Conservation (phyloP, 1,140 invertebrate species). For the Drosophila novamexicana region DNA sequence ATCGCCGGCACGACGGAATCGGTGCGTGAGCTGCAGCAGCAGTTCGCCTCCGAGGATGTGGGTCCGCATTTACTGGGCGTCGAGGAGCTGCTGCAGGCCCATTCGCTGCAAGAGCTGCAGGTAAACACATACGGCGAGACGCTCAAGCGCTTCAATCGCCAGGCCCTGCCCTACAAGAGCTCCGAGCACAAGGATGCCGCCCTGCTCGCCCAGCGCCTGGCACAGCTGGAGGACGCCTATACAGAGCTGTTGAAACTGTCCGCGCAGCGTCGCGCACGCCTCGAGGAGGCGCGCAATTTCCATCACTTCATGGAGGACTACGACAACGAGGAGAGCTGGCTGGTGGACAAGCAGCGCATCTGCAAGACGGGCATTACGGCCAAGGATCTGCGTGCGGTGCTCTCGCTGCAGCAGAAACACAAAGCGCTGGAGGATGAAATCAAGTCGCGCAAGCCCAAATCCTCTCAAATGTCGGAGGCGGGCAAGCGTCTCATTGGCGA, state of each 20-base stretch:
- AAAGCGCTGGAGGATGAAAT: slow-evolving; percentile 97
- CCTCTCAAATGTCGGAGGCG: slow-evolving; percentile 90
- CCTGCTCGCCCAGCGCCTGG: slow-evolving; percentile 89
- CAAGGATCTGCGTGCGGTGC: slow-evolving; percentile 95
- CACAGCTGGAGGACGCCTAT: slow-evolving; percentile 90
- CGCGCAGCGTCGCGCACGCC: slow-evolving; percentile 90
- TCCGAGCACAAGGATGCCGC: slow-evolving; percentile 87
- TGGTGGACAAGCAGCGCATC: slow-evolving; percentile 96
- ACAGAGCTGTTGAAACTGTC: slow-evolving; percentile 87
- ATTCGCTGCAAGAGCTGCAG: slow-evolving; percentile 95
- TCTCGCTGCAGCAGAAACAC: slow-evolving; percentile 96
- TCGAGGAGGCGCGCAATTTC: slow-evolving; percentile 96
- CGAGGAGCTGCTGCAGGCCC: slow-evolving; percentile 97
- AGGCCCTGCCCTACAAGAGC: slow-evolving; percentile 86
- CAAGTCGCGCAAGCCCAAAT: slow-evolving; percentile 92
- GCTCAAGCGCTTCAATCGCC: slow-evolving; percentile 90
- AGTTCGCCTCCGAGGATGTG: slow-evolving; percentile 94
- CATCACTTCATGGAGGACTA: slow-evolving; percentile 98
- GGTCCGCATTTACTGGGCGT: slow-evolving; percentile 96
- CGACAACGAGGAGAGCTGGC: slow-evolving; percentile 96
- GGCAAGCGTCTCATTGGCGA: slow-evolving; percentile 91
- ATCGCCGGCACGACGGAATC: slow-evolving; percentile 95
- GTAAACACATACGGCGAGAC: slow-evolving; percentile 94
- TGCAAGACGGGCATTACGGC: slow-evolving; percentile 95
- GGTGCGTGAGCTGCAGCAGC: slow-evolving; percentile 91